Percentiles rank a stretch among this genome's conserved stretches.
Conservation (phyloP, 2,888 invertebrate species). For the Xanthostigma xanthostigma region DNA sequence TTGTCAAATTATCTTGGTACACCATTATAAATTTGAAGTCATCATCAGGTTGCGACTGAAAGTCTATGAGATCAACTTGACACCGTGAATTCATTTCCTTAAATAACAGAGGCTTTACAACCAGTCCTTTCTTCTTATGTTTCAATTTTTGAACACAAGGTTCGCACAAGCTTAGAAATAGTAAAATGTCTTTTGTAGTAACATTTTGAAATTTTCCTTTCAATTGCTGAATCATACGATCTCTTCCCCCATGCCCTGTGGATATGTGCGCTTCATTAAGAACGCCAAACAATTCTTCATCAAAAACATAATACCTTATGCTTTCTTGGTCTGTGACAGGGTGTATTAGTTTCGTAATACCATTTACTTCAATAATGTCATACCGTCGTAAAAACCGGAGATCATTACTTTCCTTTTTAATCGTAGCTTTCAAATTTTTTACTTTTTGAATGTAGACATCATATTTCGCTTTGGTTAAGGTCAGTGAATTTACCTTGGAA, state of each 20-base stretch:
- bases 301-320: constrained; percentile 6
- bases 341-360: constrained; percentile 4
- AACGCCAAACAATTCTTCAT: constrained; percentile 5
- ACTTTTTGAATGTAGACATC: constrained; percentile 6
- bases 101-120: constrained; percentile 3
- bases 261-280: constrained; percentile 6
- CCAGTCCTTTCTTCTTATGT: constrained; percentile 4
- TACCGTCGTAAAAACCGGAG: constrained; percentile 5
- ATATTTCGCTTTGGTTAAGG: constrained; percentile 5
- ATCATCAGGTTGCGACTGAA: constrained; percentile 19
- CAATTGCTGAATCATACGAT: constrained; percentile 6
- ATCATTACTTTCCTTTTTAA: constrained; percentile 4
- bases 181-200: constrained; percentile 6
- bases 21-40: constrained; percentile 20
- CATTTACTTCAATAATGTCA: constrained; percentile 6
- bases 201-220: constrained; percentile 6
- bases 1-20: constrained; percentile 22
- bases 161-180: constrained; percentile 6
- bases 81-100: constrained; percentile 4
- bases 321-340: constrained; percentile 4
- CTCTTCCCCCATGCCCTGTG: constrained; percentile 5
- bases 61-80: constrained; percentile 19
- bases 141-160: constrained; percentile 7
- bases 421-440: constrained; percentile 3
- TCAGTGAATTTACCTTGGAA: constrained; percentile 6